phyloP scores from a whole-genome alignment of 2,113 vertebrate genomes.

The Ginglymostoma cirratum region DNA sequence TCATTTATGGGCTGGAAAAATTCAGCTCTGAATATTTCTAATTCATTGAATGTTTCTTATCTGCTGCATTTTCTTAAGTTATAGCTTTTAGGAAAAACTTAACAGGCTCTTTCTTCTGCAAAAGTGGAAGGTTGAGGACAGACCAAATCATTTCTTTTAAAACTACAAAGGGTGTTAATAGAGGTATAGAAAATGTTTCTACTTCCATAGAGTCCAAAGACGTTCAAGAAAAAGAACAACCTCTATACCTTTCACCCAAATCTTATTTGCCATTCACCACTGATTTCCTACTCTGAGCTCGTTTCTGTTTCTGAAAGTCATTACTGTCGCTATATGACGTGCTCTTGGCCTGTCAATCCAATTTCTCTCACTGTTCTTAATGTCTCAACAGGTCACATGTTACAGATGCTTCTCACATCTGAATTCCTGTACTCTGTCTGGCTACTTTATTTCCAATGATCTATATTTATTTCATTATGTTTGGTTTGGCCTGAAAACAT shows the following conservation, averaged over 20 bases:
- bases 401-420: not conserved
- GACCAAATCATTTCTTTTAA: not conserved
- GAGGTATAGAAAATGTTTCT: not conserved
- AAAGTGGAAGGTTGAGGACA: not conserved
- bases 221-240: not conserved
- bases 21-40: no score
- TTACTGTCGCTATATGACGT: no score
- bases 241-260: not conserved
- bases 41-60: not conserved
- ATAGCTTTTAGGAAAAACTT: not conserved
- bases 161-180: not conserved
- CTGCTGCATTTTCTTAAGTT: not conserved
- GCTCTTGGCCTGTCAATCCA: not conserved
- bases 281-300: not conserved
- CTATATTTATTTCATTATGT: no score
- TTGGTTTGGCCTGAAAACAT: no score
- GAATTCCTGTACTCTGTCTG: not conserved
- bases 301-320: no score
- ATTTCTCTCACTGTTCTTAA: not conserved
- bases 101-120: not conserved
- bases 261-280: not conserved
- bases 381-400: not conserved
- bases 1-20: no score
- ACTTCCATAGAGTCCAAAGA: not conserved
- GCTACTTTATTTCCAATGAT: not conserved